These are phyloP conservation scores for Urocolius indicus DNA, from an alignment of 2,113 vertebrate species.

Conservation along the genomic window DNA sequence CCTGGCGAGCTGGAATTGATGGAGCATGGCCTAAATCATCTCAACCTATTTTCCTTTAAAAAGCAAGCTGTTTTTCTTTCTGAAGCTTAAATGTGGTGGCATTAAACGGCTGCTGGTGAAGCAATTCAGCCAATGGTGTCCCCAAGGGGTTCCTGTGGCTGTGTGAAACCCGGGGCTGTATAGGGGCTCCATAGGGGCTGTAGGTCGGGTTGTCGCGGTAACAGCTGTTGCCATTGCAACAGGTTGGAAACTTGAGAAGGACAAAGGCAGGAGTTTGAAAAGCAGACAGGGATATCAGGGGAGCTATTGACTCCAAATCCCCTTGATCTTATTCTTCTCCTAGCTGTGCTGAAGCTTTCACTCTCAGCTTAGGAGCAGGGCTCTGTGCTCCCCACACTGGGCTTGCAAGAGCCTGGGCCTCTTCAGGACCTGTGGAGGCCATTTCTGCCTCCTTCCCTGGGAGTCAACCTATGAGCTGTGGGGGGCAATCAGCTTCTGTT, in stretches of 20 bases:
- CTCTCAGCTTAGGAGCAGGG: accelerated
- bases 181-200: background rate
- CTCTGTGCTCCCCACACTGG: background rate
- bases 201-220: background rate
- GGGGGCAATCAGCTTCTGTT: background rate
- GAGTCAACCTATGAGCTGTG: background rate
- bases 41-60: constrained; percentile 21
- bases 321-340: constrained; percentile 46
- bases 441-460: background rate
- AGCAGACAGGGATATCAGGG: background rate
- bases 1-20: background rate
- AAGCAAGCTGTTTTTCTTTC: constrained; percentile 40
- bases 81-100: background rate
- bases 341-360: background rate
- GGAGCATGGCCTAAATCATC: background rate
- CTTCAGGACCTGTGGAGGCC: background rate
- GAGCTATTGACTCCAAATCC: constrained; percentile 54
- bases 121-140: background rate
- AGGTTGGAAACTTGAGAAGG: constrained; percentile 60
- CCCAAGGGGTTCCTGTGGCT: background rate
- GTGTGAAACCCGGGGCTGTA: background rate
- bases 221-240: constrained; percentile 57
- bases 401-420: accelerated
- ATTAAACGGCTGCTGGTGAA: background rate
- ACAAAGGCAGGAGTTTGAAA: constrained; percentile 23